A percentile compares a stretch with the other conserved stretches of the same genome.
Evolutionary conservation across 2,888 invertebrate species (phyloP).

Genomic region (Leptopterna dolabrata): DNA sequence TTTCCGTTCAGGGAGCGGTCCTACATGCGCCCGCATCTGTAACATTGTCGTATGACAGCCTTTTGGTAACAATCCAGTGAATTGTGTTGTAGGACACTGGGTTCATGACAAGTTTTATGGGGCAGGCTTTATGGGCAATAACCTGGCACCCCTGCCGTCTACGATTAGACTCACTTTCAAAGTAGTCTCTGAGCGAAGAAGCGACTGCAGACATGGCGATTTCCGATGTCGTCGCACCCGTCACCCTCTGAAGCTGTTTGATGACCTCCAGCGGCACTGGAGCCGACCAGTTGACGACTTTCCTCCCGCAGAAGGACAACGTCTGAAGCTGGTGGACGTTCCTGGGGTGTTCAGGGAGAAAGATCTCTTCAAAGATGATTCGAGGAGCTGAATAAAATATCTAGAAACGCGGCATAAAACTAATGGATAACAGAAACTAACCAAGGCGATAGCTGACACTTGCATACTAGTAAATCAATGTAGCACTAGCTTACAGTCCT

Average conservation of each 20-base stretch:
- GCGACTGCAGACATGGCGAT: slow-evolving; percentile 73
- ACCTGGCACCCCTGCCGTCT: no score
- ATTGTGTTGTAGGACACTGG: no score
- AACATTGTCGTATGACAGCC: no score
- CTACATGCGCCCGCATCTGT: no score
- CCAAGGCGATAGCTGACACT: no score
- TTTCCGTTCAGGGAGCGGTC: no score
- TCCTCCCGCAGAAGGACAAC: slow-evolving; percentile 77
- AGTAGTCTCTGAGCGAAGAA: slow-evolving; percentile 75
- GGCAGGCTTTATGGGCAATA: no score
- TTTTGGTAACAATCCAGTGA: no score
- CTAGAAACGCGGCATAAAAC: no score
- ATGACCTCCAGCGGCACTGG: slow-evolving; percentile 73
- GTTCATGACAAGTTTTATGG: no score
- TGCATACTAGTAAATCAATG: background rate
- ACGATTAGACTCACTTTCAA: slow-evolving; percentile 64
- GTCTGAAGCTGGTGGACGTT: slow-evolving; percentile 71
- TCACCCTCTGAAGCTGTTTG: slow-evolving; percentile 66
- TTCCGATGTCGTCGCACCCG: slow-evolving; percentile 75
- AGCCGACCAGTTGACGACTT: slow-evolving; percentile 77
- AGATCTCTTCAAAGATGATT: slow-evolving; percentile 72
- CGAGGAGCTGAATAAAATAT: slow-evolving; percentile 70
- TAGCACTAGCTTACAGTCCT: no score
- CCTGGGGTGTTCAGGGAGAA: slow-evolving; percentile 68
- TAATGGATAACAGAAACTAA: background rate